phyloP scores from a whole-genome alignment of 35 echinoderm and acorn worm genomes.

The Holothuria glaberrima region DNA sequence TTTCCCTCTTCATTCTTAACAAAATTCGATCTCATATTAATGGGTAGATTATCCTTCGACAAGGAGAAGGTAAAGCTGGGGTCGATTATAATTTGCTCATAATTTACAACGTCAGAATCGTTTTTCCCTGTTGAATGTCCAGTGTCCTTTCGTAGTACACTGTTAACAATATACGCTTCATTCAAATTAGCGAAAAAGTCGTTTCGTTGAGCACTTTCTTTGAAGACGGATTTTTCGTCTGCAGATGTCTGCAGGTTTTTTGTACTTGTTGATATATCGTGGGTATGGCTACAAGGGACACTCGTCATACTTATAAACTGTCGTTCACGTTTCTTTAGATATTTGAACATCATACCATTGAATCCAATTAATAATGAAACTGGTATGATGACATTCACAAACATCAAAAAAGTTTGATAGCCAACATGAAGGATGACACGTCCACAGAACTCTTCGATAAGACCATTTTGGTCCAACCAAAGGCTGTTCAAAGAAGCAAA shows the following conservation, averaged over 20 bases:
- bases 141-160: neutral
- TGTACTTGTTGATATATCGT: neutral
- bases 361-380: neutral
- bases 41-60: too few species aligned
- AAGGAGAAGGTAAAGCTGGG: too few species aligned
- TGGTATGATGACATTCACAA: neutral
- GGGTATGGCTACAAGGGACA: neutral
- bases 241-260: neutral
- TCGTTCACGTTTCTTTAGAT: neutral
- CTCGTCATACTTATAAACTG: neutral
- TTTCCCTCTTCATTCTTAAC: too few species aligned
- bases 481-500: neutral
- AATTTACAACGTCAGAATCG: neutral
- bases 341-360: constrained; percentile 15
- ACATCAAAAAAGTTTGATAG: neutral
- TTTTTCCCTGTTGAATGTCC: neutral
- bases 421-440: neutral
- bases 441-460: neutral
- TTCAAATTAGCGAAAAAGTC: neutral
- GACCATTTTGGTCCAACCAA: neutral
- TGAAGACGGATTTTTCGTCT: neutral
- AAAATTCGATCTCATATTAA: too few species aligned
- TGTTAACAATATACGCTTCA: neutral
- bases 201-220: neutral
- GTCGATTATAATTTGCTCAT: neutral